A percentile compares a stretch with the other conserved stretches of the same genome.
Evolutionary conservation across 2,797 vertebrate genomes (phyloP).

Genomic region (Arctocebus calabarensis): DNA sequence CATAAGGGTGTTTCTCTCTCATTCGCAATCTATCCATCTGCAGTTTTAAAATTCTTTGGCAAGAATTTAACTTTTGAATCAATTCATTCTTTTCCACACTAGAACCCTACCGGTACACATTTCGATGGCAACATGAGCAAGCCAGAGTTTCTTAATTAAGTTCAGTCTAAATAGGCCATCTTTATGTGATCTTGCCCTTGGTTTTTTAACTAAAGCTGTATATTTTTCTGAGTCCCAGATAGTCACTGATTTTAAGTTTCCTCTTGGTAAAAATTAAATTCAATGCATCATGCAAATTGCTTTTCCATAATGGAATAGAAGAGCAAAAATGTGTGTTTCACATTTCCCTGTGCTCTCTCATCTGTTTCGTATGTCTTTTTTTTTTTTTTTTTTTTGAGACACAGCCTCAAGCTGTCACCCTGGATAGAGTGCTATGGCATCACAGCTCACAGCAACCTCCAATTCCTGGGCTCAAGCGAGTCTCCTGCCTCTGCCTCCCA

Average conservation of each 20-base stretch:
- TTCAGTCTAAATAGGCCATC: not conserved
- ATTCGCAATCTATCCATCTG: not conserved
- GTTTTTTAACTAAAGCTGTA: not conserved
- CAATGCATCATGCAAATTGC: not conserved
- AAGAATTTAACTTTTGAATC: not conserved
- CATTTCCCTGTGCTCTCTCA: not conserved
- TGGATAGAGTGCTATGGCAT: no score
- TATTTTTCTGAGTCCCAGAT: not conserved
- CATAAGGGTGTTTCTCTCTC: not conserved
- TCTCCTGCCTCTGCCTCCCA: no score
- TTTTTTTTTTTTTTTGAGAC: no score
- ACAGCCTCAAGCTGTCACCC: no score
- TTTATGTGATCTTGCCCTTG: not conserved
- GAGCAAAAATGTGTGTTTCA: not conserved
- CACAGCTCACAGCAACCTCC: no score
- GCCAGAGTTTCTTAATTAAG: not conserved
- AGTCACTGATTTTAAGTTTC: not conserved
- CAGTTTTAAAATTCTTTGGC: not conserved
- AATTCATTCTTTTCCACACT: not conserved
- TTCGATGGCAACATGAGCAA: not conserved
- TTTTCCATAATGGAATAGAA: not conserved
- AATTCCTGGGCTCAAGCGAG: no score
- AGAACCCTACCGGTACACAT: not conserved
- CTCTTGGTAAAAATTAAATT: not conserved
- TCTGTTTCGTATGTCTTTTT: no score